Conservation (phyloP, 2,113 vertebrate genomes). For the Zosterops lateralis region DNA sequence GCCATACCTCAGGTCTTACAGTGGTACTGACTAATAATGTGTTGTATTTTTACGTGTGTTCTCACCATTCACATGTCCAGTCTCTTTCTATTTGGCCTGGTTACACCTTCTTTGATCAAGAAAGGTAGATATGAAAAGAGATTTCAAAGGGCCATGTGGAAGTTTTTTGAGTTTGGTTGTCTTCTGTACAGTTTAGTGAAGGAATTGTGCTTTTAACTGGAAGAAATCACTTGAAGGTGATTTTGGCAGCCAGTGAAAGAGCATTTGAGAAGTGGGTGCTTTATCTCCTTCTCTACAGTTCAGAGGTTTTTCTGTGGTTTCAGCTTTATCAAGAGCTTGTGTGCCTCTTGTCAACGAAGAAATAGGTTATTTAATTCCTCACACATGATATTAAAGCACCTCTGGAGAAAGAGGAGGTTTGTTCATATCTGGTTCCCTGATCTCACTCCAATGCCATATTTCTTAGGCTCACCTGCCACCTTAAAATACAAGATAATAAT, state of each 20-base stretch:
- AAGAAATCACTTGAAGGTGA: background rate
- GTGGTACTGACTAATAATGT: background rate
- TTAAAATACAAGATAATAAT: background rate
- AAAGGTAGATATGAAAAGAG: background rate
- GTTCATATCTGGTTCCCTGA: background rate
- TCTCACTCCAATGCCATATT: background rate
- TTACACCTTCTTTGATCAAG: background rate
- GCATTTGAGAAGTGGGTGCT: background rate
- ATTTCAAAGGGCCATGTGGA: background rate
- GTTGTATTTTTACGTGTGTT: background rate
- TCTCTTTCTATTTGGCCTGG: background rate
- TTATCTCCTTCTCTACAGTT: background rate
- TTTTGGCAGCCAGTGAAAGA: background rate
- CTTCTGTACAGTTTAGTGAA: background rate
- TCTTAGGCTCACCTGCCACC: background rate
- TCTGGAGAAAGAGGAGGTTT: background rate
- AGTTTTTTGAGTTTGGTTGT: background rate
- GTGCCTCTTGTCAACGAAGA: background rate
- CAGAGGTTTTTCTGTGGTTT: background rate
- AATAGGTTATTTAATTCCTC: background rate
- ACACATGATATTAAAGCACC: background rate
- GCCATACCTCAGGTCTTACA: background rate
- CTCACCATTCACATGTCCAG: fast-evolving
- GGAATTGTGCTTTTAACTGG: background rate
- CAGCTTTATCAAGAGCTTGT: background rate